Evolutionary conservation across 2,888 invertebrate genomes (phyloP).

Genomic region (Cosmia pyralina): DNA sequence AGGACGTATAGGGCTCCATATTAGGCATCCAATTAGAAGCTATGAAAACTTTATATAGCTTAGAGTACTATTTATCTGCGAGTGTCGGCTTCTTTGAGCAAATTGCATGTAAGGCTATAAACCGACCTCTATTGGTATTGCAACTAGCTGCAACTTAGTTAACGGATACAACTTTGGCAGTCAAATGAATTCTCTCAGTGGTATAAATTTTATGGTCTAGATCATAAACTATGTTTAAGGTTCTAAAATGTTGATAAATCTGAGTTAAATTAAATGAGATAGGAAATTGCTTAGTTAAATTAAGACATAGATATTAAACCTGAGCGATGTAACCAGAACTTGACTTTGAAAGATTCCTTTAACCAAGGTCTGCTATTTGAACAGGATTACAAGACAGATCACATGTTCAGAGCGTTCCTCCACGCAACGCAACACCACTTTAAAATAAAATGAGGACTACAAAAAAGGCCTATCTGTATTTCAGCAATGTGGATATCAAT

Average conservation of each 20-base stretch:
- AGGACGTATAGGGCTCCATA: conserved; percentile 61
- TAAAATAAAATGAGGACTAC: background rate
- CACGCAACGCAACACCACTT: background rate
- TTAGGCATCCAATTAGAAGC: conserved; percentile 80
- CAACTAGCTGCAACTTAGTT: conserved; percentile 81
- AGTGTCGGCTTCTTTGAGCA: conserved; percentile 81
- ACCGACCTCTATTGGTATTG: conserved; percentile 70
- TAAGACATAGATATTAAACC: too few species aligned
- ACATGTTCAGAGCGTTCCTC: too few species aligned
- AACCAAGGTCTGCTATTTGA: background rate
- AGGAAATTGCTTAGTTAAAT: background rate
- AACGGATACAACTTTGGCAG: conserved; percentile 68
- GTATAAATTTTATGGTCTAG: conserved; percentile 62
- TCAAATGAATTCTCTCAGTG: conserved; percentile 63
- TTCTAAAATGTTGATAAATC: conserved; percentile 24
- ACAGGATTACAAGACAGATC: background rate
- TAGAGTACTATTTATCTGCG: conserved; percentile 76
- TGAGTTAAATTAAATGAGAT: background rate
- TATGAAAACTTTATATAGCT: conserved; percentile 79
- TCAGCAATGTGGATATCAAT: background rate
- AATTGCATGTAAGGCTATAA: conserved; percentile 81
- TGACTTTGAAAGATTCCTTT: background rate
- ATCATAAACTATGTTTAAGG: conserved; percentile 27
- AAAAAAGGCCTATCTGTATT: background rate
- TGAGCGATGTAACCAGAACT: background rate